A percentile compares a stretch with the other conserved stretches of the same genome.
These are phyloP conservation scores for Leptodirus hochenwartii DNA, from an alignment of 2,888 invertebrate genomes.

Conservation along the genomic window DNA sequence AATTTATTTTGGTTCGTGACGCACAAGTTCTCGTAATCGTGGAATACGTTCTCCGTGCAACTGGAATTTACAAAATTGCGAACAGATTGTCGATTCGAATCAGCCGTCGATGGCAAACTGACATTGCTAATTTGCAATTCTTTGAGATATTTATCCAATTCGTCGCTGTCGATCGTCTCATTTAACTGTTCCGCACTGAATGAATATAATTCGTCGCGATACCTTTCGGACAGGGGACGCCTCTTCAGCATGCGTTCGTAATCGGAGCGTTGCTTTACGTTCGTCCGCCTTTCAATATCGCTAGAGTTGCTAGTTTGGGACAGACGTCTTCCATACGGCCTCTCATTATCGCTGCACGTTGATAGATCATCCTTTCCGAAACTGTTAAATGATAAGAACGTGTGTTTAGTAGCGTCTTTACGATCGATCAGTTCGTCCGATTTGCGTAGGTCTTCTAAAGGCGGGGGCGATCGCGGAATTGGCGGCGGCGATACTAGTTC, in stretches of 20 bases:
- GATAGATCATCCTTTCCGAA: background rate
- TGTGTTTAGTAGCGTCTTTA: slow-evolving; percentile 13
- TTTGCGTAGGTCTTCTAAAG: slow-evolving; percentile 43
- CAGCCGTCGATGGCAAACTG: too few species aligned
- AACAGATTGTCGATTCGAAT: too few species aligned
- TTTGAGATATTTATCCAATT: slow-evolving; percentile 48
- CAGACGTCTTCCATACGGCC: slow-evolving; percentile 12
- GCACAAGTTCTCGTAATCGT: too few species aligned
- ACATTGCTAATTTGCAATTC: slow-evolving; percentile 39
- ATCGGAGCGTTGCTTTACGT: slow-evolving; percentile 16
- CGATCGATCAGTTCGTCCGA: slow-evolving; percentile 17
- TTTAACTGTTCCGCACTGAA: slow-evolving; percentile 32
- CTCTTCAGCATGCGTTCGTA: slow-evolving; percentile 34
- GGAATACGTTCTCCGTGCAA: too few species aligned
- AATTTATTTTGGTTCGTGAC: too few species aligned
- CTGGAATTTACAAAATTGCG: too few species aligned
- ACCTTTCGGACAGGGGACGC: slow-evolving; percentile 58
- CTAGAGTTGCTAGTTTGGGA: slow-evolving; percentile 30
- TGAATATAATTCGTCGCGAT: slow-evolving; percentile 46
- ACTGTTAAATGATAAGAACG: slow-evolving; percentile 12
- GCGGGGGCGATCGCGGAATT: slow-evolving; percentile 56
- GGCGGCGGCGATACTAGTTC: slow-evolving; percentile 65
- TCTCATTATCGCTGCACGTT: background rate
- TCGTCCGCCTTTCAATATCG: slow-evolving; percentile 20
- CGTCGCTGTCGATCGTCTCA: slow-evolving; percentile 35